These are phyloP conservation scores for Tinamus major DNA, from an alignment of 2,797 vertebrate species.

Conservation along the genomic window DNA sequence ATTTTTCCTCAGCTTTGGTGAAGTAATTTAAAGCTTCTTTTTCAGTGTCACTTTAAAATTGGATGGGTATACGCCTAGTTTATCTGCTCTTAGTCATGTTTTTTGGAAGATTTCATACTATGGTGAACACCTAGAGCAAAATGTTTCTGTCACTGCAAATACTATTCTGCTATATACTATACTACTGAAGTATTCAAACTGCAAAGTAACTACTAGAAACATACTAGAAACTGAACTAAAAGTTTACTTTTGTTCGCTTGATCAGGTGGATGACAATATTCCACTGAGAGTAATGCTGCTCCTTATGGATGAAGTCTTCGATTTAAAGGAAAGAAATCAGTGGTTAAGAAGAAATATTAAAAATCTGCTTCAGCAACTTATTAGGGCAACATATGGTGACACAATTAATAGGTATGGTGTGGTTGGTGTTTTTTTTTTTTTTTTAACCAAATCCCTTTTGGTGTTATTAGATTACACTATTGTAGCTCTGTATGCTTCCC, in stretches of 20 bases:
- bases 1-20: background rate
- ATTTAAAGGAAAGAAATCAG: constrained; percentile 97
- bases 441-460: background rate
- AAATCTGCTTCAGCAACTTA: constrained; percentile 96
- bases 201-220: background rate
- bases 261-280: constrained; percentile 96
- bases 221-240: background rate
- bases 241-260: constrained; percentile 10
- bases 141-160: background rate
- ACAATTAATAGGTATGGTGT: constrained; percentile 96
- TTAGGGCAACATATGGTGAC: constrained; percentile 94
- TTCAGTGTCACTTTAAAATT: background rate
- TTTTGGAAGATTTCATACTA: background rate
- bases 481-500: background rate
- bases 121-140: background rate
- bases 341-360: constrained; percentile 98
- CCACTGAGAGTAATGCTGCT: constrained; percentile 96
- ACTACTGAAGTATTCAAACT: background rate
- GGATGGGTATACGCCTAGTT: background rate
- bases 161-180: background rate
- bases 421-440: background rate
- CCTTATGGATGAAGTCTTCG: constrained; percentile 98
- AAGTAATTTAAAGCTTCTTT: background rate
- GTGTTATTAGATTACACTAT: background rate
- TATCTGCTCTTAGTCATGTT: background rate